These are phyloP conservation scores for Alaudala cheleensis DNA, from an alignment of 2,113 vertebrate genomes.

Conservation along the genomic window DNA sequence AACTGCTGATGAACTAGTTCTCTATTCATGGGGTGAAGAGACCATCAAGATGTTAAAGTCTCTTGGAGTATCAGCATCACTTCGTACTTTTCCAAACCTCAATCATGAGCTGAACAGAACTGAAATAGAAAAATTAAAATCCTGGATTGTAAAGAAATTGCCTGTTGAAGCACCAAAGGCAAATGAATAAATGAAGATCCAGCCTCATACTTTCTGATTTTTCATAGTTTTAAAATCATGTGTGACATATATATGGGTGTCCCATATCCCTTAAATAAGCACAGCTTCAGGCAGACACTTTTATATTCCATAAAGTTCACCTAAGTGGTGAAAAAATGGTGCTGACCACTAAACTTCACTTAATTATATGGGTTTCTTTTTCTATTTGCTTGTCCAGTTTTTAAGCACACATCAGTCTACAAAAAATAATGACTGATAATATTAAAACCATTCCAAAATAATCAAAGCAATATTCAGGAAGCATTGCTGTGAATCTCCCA, in stretches of 20 bases:
- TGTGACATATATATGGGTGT: background rate
- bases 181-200: conserved; percentile 15
- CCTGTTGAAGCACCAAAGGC: conserved; percentile 44
- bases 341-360: background rate
- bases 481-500: background rate
- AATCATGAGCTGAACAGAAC: conserved; percentile 79
- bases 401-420: background rate
- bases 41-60: conserved; percentile 76
- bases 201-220: background rate
- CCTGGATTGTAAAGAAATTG: conserved; percentile 85
- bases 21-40: conserved; percentile 84
- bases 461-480: background rate
- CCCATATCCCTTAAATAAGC: background rate
- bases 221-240: background rate
- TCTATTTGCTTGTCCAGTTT: background rate
- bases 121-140: conserved; percentile 81
- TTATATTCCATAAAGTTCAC: background rate
- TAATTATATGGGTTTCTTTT: background rate
- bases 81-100: conserved; percentile 80
- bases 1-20: conserved; percentile 81
- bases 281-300: background rate
- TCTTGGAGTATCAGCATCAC: conserved; percentile 76
- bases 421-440: background rate
- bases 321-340: background rate
- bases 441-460: background rate